A percentile compares a stretch with the other conserved stretches of the same genome.
These are phyloP conservation scores for Megalops cyprinoides DNA, from an alignment of 2,797 vertebrate species.

Conservation along the genomic window DNA sequence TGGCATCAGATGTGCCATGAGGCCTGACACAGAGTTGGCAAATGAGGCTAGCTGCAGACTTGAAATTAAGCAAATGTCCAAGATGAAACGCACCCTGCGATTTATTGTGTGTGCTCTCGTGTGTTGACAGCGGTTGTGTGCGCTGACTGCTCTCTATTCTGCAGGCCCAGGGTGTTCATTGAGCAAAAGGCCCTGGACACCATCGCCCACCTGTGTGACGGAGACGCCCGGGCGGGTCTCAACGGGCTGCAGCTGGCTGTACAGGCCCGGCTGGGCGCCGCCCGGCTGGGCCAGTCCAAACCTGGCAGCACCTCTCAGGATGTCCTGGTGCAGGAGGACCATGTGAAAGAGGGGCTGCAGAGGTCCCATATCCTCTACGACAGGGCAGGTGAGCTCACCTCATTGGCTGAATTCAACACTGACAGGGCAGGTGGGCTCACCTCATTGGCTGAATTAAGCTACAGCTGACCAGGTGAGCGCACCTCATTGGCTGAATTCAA, in stretches of 20 bases:
- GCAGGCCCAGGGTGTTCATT: constrained; percentile 78
- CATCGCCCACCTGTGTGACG: constrained; percentile 89
- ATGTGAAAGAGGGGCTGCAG: constrained; percentile 93
- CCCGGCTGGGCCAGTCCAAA: constrained; percentile 16
- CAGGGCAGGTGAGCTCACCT: constrained; percentile 82
- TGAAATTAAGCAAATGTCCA: too few relatives aligned
- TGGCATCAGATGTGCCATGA: too few relatives aligned
- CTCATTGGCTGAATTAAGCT: neutral
- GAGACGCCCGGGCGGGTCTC: constrained; percentile 88
- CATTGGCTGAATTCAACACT: neutral
- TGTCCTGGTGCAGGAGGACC: constrained; percentile 83
- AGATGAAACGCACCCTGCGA: too few relatives aligned
- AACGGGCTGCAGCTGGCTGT: constrained; percentile 93
- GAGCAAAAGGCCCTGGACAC: constrained; percentile 91
- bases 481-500: neutral
- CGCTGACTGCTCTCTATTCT: constrained; percentile 49
- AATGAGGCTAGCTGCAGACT: too few relatives aligned
- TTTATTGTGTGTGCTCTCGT: too few relatives aligned
- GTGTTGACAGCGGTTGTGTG: too few relatives aligned
- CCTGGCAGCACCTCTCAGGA: constrained; percentile 44
- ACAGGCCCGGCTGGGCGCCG: constrained; percentile 78
- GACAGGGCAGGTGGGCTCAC: neutral
- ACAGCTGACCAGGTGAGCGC: neutral
- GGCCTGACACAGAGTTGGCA: too few relatives aligned
- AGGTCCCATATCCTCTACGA: constrained; percentile 96